Evolutionary conservation across 2,113 vertebrate genomes (phyloP), one percentile per base, ranked within the genome.

Genomic region (Myrmophylax atrothorax): DNA sequence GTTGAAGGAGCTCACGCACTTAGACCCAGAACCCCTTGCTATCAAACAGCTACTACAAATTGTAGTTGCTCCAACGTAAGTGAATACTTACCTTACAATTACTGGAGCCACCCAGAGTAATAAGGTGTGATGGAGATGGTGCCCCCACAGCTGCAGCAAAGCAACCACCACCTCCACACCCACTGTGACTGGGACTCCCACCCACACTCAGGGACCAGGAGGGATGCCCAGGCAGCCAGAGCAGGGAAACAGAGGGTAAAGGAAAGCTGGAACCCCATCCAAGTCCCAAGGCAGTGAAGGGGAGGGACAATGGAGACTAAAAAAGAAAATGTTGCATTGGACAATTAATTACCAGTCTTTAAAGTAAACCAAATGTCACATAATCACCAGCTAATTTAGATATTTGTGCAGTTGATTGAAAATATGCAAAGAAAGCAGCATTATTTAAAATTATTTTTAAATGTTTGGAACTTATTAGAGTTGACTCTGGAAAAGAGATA

Each of bases 371-470:
- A 69, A 96, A 83, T 42, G 63, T 62, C 4, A 0, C 58, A 37
- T 96, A 94, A 96, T 95, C 79, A 96, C 59, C 80, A 95, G 80
- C 63, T 95, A 92, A 96, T 97, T 96, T 95, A 95, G 90, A 44
- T 95, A 97, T 94, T 97, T 95, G 93, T 90, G 94, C 47, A 59
- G 79, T 55, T 93, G 95, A 97, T 93, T 95, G 91, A 93, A 97
- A 95, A 93, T 94, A 95, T 93, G 94, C 95, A 94, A 86, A 93
- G 92, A 96, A 97, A 95, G 90, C 63, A 73, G 42, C 55, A 78
- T 84, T 96, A 97, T 86, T 96, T 84, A 81, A 93, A 92, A 95
- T 94, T 95, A 93, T 94, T 97, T 95, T 95, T 59, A 89, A 97
- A 87, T 94, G 92, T 93, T 96, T 90, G 72, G 92, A 92, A 90